phyloP scores from a whole-genome alignment of 2,888 invertebrate species.

The Drosophila phalerata region DNA sequence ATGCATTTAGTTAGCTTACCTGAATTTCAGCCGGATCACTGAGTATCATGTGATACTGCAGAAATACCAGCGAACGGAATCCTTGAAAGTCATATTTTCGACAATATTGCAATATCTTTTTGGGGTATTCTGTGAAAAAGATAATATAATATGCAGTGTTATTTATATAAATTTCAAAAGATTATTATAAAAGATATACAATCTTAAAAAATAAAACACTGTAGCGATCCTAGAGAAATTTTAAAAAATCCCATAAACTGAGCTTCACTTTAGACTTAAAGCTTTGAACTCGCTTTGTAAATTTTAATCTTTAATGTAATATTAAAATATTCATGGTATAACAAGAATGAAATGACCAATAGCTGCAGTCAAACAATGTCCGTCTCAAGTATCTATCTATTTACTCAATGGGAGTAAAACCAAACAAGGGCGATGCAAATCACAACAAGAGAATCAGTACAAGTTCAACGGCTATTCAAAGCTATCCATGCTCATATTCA shows the following conservation, averaged over 20 bases:
- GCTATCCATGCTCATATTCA: not conserved
- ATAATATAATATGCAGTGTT: too few relatives aligned
- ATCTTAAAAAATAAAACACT: too few relatives aligned
- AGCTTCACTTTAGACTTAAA: not conserved
- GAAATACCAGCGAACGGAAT: constrained; percentile 72
- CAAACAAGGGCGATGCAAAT: constrained; percentile 30
- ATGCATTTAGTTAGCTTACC: constrained; percentile 54
- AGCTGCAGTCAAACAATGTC: constrained; percentile 15
- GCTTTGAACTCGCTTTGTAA: not conserved
- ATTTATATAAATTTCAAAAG: too few relatives aligned
- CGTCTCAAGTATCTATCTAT: constrained; percentile 38
- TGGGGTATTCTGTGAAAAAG: constrained; percentile 74
- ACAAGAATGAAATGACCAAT: constrained; percentile 15
- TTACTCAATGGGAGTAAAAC: constrained; percentile 25
- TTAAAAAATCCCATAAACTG: too few relatives aligned
- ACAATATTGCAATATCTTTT: constrained; percentile 79
- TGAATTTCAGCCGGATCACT: constrained; percentile 83
- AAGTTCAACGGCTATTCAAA: not conserved
- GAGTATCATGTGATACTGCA: constrained; percentile 78
- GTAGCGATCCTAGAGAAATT: too few relatives aligned
- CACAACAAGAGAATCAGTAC: constrained; percentile 2
- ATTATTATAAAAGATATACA: not conserved
- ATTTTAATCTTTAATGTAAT: not conserved
- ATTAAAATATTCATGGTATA: not conserved
- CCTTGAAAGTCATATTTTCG: constrained; percentile 80